Evolutionary conservation across 2,888 invertebrate genomes (phyloP).

Genomic region (Drosophila colorata): DNA sequence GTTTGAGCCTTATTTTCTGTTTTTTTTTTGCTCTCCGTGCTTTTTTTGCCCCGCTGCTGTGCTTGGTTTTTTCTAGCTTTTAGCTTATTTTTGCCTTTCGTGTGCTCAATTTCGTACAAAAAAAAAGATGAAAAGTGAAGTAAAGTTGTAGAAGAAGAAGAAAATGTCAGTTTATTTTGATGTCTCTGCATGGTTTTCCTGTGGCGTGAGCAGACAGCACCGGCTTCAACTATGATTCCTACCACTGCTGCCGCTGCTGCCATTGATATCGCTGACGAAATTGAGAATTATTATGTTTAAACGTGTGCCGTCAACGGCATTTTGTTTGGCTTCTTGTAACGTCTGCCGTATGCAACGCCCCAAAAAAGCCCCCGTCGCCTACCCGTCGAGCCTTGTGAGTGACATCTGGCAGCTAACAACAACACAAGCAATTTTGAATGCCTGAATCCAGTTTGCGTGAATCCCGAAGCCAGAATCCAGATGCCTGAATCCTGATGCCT

Average conservation of each 20-base stretch:
- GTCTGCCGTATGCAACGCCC: conserved; percentile 6
- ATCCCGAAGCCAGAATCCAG: conserved; percentile 5
- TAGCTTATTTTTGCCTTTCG: conserved; percentile 57
- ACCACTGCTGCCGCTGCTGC: conserved; percentile 4
- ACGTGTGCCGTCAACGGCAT: conserved; percentile 63
- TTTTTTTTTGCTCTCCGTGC: conserved; percentile 21
- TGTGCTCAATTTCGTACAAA: conserved; percentile 71
- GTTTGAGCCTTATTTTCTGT: conserved; percentile 67
- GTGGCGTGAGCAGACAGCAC: conserved; percentile 38
- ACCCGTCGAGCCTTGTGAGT: conserved; percentile 28
- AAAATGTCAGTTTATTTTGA: conserved; percentile 76
- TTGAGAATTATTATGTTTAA: conserved; percentile 82
- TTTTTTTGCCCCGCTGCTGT: not conserved
- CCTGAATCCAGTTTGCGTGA: conserved; percentile 19
- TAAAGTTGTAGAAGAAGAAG: conserved; percentile 35
- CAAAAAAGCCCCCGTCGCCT: not conserved
- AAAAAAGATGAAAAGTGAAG: conserved; percentile 14
- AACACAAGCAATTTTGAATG: conserved; percentile 38
- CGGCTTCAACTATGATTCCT: not conserved
- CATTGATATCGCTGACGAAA: conserved; percentile 79
- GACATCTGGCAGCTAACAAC: conserved; percentile 32
- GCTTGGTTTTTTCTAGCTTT: conserved; percentile 47
- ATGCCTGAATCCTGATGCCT: conserved; percentile 35
- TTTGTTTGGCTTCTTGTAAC: conserved; percentile 44
- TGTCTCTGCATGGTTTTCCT: conserved; percentile 76